Conservation (phyloP, 2,888 invertebrate genomes). For the Agrotis puta region DNA sequence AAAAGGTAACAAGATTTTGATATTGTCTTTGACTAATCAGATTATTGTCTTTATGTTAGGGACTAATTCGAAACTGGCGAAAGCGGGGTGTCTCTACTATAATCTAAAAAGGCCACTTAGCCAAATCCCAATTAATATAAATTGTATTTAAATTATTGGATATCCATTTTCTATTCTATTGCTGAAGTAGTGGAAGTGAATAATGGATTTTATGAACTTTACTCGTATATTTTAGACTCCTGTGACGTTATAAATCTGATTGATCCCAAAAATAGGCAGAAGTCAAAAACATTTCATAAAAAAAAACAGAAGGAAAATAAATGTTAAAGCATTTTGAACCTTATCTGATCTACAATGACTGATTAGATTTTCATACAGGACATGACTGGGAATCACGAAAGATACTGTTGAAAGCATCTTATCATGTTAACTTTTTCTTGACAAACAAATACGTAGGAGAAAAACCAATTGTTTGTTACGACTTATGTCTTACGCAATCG, state of each 20-base stretch:
- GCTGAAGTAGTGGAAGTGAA: too few relatives aligned
- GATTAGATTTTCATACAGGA: slow-evolving; percentile 6
- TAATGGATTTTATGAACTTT: too few relatives aligned
- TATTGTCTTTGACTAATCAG: background rate
- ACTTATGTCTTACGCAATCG: slow-evolving; percentile 17
- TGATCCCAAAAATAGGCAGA: background rate
- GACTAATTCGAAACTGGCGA: too few relatives aligned
- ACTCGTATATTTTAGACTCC: too few relatives aligned
- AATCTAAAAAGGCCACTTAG: too few relatives aligned
- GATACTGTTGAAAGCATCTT: slow-evolving; percentile 17
- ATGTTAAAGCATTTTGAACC: background rate
- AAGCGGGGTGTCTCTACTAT: background rate
- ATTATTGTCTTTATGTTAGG: too few relatives aligned
- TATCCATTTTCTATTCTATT: too few relatives aligned
- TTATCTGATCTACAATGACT: slow-evolving; percentile 20
- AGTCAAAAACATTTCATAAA: background rate
- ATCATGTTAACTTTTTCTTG: slow-evolving; percentile 1
- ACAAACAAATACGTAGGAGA: slow-evolving; percentile 24
- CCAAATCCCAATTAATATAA: too few relatives aligned
- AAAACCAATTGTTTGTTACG: slow-evolving; percentile 9
- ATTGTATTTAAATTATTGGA: too few relatives aligned
- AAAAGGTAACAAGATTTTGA: background rate
- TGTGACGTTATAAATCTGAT: background rate
- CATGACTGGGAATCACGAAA: background rate
- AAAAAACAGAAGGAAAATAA: slow-evolving; percentile 1